Base-by-base conservation (phyloP, 2,113 vertebrate species). In the Eolophus roseicapilla region DNA sequence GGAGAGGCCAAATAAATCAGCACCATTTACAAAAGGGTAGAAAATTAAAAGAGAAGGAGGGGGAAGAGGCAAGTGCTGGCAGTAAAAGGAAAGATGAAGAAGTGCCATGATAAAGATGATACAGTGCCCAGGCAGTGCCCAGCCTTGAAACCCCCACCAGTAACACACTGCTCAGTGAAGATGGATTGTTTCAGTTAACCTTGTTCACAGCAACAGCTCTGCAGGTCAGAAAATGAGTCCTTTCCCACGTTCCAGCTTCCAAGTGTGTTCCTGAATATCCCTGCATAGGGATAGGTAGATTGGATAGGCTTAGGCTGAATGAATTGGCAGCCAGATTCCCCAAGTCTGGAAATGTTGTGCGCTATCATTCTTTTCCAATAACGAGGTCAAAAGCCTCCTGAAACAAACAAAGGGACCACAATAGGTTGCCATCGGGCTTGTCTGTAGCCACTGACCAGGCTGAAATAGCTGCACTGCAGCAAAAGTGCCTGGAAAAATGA, bases 221-320 rank as follows among this genome's bases (percentile, higher is more conserved):
- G 68, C 88, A 86, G 96, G 92, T 95, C 94, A 95, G 82, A 67
- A 93, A 97, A 96, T 96, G 78, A 96, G 84, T 79, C 5, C 47
- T 49, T 86, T 82, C 78, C 65, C 65, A 7, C 70, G 91, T 74
- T 17, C 73, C 82, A 76, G 76, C 59, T 87, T 88, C 92, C 71
- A 10, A 27, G 60, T 21, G 80, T 29, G 24, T 39, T 93, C 79
- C 89, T 90, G 59, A 76, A 59, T 76, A 47, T 62, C 75, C 95
- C 71, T 89, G 77, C 92, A 37, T 92, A 67, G 65, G 90, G 78
- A 84, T 82, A 59, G 49, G 46, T 31, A 37, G 81, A 35, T 92
- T 93, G 79, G 91, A 89, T 88, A 93, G 77, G 86, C 35, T 92
- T 59, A 27, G 88, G 74, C 79, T 78, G 93, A 81, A 63, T 87